These are phyloP conservation scores for Caloenas nicobarica DNA, from an alignment of 2,113 vertebrate genomes.

Conservation along the genomic window DNA sequence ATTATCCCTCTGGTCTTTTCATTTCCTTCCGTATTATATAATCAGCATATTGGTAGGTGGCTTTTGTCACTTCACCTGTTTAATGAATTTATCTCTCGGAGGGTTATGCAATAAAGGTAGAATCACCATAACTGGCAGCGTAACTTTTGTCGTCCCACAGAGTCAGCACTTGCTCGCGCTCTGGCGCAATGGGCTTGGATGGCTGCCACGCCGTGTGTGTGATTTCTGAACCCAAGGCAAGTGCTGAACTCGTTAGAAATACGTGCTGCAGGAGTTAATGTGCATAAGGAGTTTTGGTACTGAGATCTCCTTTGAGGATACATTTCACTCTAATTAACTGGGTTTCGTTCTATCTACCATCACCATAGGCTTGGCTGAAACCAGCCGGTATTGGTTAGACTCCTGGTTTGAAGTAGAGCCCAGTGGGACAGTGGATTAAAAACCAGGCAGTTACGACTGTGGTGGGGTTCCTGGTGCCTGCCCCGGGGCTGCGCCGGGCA, in stretches of 20 bases:
- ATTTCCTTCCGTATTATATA: constrained; percentile 22
- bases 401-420: not conserved
- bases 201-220: constrained; percentile 7
- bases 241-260: constrained; percentile 55
- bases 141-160: constrained; percentile 22
- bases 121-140: constrained; percentile 67
- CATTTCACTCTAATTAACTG: constrained; percentile 68
- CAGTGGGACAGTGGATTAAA: not conserved
- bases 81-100: constrained; percentile 54
- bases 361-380: constrained; percentile 37
- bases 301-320: constrained; percentile 33
- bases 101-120: constrained; percentile 45
- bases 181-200: constrained; percentile 25
- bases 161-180: constrained; percentile 25
- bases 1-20: constrained; percentile 21
- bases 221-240: constrained; percentile 47
- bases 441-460: not conserved
- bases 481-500: not conserved
- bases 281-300: constrained; percentile 72
- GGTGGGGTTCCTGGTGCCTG: not conserved
- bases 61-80: constrained; percentile 40
- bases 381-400: not conserved
- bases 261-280: constrained; percentile 16
- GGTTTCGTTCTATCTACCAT: constrained; percentile 61
- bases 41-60: constrained; percentile 13